Conservation (phyloP, 2,113 vertebrate genomes). For the Clarias batrachus region DNA sequence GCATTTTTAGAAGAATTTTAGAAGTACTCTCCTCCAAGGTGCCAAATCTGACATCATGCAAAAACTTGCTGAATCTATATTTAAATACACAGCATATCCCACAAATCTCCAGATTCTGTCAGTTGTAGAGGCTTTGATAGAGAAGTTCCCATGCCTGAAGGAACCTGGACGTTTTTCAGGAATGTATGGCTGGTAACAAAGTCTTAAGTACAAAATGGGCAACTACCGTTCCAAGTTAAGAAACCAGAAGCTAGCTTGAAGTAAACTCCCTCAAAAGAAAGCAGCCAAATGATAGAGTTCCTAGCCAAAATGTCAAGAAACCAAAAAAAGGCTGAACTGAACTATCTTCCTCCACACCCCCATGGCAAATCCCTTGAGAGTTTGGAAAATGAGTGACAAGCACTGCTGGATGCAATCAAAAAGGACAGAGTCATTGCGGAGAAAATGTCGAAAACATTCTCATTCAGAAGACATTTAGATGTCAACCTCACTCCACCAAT, state of each 20-base stretch:
- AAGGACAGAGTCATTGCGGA: neutral
- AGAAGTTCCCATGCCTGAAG: conserved; percentile 22
- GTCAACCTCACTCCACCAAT: neutral
- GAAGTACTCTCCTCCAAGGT: neutral
- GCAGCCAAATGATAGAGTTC: neutral
- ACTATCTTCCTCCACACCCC: conserved; percentile 11
- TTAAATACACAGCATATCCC: conserved; percentile 10
- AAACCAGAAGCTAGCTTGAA: neutral
- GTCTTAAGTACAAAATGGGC: conserved; percentile 35
- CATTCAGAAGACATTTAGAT: neutral
- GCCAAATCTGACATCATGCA: conserved; percentile 8
- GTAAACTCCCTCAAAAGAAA: conserved; percentile 1
- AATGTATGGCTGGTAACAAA: neutral
- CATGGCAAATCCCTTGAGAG: neutral
- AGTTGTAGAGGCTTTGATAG: neutral
- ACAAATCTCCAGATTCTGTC: conserved; percentile 4
- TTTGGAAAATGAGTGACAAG: neutral
- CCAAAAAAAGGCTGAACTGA: conserved; percentile 14
- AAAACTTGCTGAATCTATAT: neutral
- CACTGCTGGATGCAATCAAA: neutral
- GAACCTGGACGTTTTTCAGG: neutral
- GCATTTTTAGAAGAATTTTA: neutral
- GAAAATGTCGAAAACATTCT: neutral
- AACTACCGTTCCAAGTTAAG: conserved; percentile 6
- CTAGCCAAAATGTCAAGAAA: conserved; percentile 25